These are phyloP conservation scores for Himantopus leucocephalus DNA, from an alignment of 2,113 vertebrate species.

Conservation along the genomic window DNA sequence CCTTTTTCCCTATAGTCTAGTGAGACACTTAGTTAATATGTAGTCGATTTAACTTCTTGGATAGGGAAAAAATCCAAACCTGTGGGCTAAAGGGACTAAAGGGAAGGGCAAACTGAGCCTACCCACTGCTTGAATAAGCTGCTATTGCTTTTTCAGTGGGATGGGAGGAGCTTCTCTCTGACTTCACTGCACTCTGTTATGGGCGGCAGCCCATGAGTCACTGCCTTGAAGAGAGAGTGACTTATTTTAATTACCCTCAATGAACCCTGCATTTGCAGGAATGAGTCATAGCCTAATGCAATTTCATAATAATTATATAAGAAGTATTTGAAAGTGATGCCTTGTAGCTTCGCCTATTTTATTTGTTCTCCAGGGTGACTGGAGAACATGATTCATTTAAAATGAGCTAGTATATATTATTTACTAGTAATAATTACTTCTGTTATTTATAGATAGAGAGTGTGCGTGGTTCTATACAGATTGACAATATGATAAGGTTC, in stretches of 20 bases:
- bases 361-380: background rate
- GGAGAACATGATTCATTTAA: constrained; percentile 35
- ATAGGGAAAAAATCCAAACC: background rate
- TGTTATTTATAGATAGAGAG: constrained; percentile 32
- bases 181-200: background rate
- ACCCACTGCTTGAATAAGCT: background rate
- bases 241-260: constrained; percentile 67
- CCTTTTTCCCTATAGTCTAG: background rate
- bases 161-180: constrained; percentile 17
- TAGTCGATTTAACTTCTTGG: background rate
- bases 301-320: constrained; percentile 67
- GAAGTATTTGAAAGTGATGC: constrained; percentile 41
- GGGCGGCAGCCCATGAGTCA: constrained; percentile 55
- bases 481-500: background rate
- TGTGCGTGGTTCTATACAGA: background rate
- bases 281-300: constrained; percentile 67
- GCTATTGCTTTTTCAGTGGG: background rate
- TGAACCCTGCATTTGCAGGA: constrained; percentile 62
- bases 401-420: constrained; percentile 40
- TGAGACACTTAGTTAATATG: background rate
- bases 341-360: constrained; percentile 46
- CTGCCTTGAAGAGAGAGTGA: constrained; percentile 52
- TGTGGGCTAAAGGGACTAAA: background rate
- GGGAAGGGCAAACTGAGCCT: background rate
- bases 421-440: constrained; percentile 49